phyloP scores from a whole-genome alignment of 1,140 invertebrate genomes.

The Zaprionus lachaisei region DNA sequence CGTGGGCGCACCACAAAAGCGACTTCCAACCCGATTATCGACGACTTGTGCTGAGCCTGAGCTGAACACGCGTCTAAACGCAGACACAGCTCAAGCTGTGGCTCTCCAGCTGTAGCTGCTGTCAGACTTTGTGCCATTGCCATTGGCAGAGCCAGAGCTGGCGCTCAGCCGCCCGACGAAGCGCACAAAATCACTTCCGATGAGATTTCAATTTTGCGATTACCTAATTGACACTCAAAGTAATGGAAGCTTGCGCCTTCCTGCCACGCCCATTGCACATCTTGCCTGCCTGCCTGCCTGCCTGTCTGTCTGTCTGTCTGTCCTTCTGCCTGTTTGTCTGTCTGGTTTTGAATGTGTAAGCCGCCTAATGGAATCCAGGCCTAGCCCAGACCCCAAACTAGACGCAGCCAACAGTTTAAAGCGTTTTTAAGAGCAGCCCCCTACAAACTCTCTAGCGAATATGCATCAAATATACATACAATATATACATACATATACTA shows the following conservation, averaged over 20 bases:
- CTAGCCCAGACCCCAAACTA: neutral
- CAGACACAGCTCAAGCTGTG: conserved; percentile 38
- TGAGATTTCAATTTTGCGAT: conserved; percentile 81
- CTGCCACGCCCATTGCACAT: neutral
- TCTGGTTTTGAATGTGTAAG: neutral
- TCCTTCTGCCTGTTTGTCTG: neutral
- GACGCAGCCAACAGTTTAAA: conserved; percentile 13
- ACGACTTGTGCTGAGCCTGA: conserved; percentile 13
- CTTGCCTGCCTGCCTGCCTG: neutral
- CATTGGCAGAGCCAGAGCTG: conserved; percentile 25
- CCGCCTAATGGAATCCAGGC: conserved; percentile 3
- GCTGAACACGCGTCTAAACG: conserved; percentile 12
- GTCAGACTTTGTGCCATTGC: conserved; percentile 19
- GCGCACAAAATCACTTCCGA: conserved; percentile 81
- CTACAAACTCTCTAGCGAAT: too few relatives aligned
- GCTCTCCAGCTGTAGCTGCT: neutral
- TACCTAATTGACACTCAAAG: conserved; percentile 81
- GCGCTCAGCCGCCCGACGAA: conserved; percentile 38
- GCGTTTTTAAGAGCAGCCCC: neutral
- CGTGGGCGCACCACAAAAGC: conserved; percentile 41
- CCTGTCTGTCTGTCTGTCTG: too few relatives aligned
- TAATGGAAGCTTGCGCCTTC: conserved; percentile 65
- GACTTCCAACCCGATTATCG: conserved; percentile 23
- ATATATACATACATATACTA: too few relatives aligned
- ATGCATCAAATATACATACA: too few relatives aligned